phyloP scores from a whole-genome alignment of 2,888 invertebrate genomes.

The Athripsodes cinereus region DNA sequence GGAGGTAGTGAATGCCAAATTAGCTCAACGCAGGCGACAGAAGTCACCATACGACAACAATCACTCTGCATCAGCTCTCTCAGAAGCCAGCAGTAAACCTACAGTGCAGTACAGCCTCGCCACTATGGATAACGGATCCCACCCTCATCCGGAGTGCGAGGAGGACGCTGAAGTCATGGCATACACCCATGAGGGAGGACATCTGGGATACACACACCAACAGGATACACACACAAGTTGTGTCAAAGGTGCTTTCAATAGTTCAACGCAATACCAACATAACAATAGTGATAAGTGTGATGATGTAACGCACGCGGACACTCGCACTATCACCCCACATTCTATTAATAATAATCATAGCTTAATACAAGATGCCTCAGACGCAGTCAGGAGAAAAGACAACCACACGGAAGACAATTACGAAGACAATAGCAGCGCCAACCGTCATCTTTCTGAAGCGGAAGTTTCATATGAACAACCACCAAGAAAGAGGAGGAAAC shows the following conservation, averaged over 20 bases:
- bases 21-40: constrained; percentile 61
- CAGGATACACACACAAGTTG: too few species aligned
- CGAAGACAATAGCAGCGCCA: neutral
- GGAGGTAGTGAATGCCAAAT: constrained; percentile 64
- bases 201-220: neutral
- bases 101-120: neutral
- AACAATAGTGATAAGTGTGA: neutral
- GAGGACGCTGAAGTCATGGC: constrained; percentile 22
- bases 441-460: neutral
- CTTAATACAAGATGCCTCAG: neutral
- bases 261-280: neutral
- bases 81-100: neutral
- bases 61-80: neutral
- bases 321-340: neutral
- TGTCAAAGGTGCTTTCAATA: neutral
- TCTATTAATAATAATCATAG: neutral
- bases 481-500: constrained; percentile 7
- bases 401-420: neutral
- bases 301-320: too few species aligned
- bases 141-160: neutral
- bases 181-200: constrained; percentile 5
- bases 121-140: neutral
- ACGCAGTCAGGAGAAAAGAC: neutral
- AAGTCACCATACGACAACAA: constrained; percentile 32
- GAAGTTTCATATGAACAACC: neutral